Evolutionary conservation across 2,888 invertebrate species (phyloP).

Genomic region (Eustalomyia histrio): DNA sequence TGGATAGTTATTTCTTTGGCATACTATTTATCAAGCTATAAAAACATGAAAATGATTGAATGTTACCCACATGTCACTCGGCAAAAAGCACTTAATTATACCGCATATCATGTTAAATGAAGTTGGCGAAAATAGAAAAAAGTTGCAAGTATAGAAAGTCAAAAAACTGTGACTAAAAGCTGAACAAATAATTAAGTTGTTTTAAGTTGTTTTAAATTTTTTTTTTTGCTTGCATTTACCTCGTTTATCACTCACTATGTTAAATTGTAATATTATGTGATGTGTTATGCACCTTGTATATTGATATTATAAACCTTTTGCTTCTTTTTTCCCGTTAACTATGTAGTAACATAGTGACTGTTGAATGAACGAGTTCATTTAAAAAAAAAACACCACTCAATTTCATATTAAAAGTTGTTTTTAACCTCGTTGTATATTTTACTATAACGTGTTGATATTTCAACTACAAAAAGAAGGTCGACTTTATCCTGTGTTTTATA

Average conservation of each 20-base stretch:
- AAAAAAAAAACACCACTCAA: not conserved
- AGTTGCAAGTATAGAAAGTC: not conserved
- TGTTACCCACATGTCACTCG: constrained; percentile 11
- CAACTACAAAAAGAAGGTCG: not conserved
- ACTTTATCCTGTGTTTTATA: not conserved
- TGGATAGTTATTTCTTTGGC: not conserved
- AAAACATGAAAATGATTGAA: constrained; percentile 14
- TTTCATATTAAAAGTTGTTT: not conserved
- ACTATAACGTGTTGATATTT: not conserved
- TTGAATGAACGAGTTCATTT: not conserved
- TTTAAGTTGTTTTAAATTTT: not conserved
- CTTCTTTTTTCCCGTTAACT: not conserved
- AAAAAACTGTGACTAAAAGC: not conserved
- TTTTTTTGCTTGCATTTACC: not conserved
- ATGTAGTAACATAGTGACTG: not conserved
- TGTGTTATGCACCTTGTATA: not conserved
- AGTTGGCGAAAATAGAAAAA: not conserved
- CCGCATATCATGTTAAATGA: not conserved
- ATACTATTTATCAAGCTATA: not conserved
- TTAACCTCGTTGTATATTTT: constrained; percentile 2
- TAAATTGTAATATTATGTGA: not conserved
- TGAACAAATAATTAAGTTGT: constrained; percentile 5
- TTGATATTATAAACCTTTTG: not conserved
- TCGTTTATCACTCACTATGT: not conserved
- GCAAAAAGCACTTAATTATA: constrained; percentile 3